These are phyloP conservation scores for Notechis scutatus DNA, from an alignment of 2,113 vertebrate genomes.

Conservation along the genomic window DNA sequence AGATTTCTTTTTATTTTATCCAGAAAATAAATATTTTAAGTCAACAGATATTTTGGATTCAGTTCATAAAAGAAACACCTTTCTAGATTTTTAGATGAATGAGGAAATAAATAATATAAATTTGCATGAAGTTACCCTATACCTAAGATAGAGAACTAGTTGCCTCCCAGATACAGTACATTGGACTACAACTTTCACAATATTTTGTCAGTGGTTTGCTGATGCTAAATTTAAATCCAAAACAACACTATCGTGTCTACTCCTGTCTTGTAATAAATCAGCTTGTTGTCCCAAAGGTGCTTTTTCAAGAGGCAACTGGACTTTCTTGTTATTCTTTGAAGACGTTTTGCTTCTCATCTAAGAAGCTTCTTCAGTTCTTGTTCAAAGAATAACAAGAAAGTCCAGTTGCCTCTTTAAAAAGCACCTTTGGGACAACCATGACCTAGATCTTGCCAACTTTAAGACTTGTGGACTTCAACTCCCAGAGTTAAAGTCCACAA, in stretches of 20 bases:
- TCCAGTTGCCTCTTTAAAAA: too few species aligned
- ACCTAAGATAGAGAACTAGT: not conserved
- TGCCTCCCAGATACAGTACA: not conserved
- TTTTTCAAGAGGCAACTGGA: too few species aligned
- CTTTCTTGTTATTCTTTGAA: too few species aligned
- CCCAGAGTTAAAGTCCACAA: too few species aligned
- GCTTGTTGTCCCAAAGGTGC: not conserved
- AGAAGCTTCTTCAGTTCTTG: too few species aligned
- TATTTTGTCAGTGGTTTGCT: not conserved
- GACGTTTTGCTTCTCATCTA: too few species aligned
- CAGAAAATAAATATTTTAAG: not conserved
- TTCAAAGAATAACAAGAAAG: too few species aligned
- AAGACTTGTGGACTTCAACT: too few species aligned
- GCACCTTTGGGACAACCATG: too few species aligned
- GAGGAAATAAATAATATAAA: not conserved
- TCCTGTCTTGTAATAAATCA: not conserved
- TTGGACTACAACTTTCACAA: not conserved
- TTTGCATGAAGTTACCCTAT: not conserved
- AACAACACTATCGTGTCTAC: not conserved
- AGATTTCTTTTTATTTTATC: not conserved
- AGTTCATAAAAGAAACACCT: not conserved
- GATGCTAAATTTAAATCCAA: not conserved
- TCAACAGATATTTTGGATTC: not conserved
- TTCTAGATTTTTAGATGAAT: not conserved
- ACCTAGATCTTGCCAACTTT: too few species aligned